Conservation (phyloP, 2,113 vertebrate species). For the Platysteira castanea region DNA sequence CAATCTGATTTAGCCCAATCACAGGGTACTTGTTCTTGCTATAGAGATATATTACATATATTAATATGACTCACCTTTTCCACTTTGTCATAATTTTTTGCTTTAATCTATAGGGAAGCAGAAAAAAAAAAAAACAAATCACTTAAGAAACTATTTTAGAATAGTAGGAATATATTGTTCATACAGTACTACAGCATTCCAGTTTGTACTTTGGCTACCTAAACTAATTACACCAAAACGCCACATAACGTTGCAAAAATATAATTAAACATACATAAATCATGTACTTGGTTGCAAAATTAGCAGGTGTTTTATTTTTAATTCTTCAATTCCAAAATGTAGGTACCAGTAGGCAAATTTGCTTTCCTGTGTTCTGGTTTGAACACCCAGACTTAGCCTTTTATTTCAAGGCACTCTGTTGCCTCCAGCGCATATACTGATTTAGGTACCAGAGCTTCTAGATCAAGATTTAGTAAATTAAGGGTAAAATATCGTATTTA, state of each 20-base stretch:
- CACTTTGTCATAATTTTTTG: constrained; percentile 99
- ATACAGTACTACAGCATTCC: not conserved
- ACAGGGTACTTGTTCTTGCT: not conserved
- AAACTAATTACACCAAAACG: not conserved
- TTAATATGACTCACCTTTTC: constrained; percentile 90
- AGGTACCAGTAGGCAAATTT: not conserved
- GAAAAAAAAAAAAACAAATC: constrained; percentile 74
- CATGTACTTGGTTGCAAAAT: not conserved
- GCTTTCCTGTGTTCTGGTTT: not conserved
- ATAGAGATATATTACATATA: not conserved
- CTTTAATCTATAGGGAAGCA: constrained; percentile 94
- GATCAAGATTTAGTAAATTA: not conserved
- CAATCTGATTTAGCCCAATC: not conserved
- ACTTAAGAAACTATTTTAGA: constrained; percentile 57
- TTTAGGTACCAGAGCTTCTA: not conserved
- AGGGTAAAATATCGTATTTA: not conserved
- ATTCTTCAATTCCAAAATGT: not conserved
- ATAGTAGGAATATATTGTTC: constrained; percentile 30
- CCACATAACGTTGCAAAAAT: not conserved
- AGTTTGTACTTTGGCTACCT: not conserved
- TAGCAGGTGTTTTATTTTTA: not conserved
- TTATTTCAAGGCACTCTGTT: not conserved
- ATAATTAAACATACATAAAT: not conserved
- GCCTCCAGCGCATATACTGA: not conserved
- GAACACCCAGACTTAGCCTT: not conserved